phyloP scores from a whole-genome alignment of 1,140 invertebrate genomes.

The Trichogramma pretiosum region DNA sequence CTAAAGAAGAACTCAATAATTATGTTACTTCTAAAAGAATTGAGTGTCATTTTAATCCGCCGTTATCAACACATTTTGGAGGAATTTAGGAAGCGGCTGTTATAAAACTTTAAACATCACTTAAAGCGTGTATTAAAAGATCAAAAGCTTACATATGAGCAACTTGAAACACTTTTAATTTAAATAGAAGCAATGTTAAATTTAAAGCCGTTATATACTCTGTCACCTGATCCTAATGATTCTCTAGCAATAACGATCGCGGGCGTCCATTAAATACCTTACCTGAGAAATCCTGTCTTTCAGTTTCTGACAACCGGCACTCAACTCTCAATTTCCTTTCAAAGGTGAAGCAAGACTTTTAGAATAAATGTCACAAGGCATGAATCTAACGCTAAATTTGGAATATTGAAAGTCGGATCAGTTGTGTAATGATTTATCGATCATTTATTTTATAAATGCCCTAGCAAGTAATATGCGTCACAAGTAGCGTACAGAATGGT shows the following conservation, averaged over 20 bases:
- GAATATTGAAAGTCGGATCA: too few species aligned
- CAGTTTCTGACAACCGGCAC: neutral
- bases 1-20: neutral
- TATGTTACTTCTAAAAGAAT: neutral
- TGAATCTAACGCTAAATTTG: too few species aligned
- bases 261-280: neutral
- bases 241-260: neutral
- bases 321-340: neutral
- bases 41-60: neutral
- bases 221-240: slow-evolving; percentile 10
- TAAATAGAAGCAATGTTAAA: slow-evolving; percentile 4
- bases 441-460: too few species aligned
- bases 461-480: too few species aligned
- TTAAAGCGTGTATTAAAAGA: neutral
- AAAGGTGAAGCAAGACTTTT: slow-evolving; percentile 1
- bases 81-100: slow-evolving; percentile 3
- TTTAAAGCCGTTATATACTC: neutral
- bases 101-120: slow-evolving; percentile 8
- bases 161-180: neutral
- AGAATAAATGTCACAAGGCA: slow-evolving; percentile 1
- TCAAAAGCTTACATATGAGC: neutral
- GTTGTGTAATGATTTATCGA: too few species aligned
- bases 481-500: too few species aligned
- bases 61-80: slow-evolving; percentile 1
- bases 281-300: neutral